Evolutionary conservation across 2,797 vertebrate species (phyloP), one percentile per base, ranked within the genome.

Genomic region (Triplophysa yarkandensis): DNA sequence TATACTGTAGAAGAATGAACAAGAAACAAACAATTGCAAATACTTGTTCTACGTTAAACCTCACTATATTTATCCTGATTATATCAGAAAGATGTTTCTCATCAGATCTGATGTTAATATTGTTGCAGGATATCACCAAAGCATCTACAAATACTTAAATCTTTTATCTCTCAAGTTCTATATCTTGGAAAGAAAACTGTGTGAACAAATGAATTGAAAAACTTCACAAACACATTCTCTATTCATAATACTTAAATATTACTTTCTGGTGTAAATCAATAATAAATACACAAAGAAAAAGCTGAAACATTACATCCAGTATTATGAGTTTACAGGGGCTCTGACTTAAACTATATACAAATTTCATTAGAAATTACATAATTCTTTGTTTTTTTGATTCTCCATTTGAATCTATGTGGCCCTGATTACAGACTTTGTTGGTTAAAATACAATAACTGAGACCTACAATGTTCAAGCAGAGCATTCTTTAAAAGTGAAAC

Each of bases 231-330:
- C 60, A 63, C 23, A 52, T 41, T 52, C 23, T 52, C 48, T 41
- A 28, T 62, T 50, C 57, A 71, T 50, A 71, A 39, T 52, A 63
- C 58, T 17, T 21, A 50, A 61, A 50, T 36, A n/a, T 50, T 19
- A 71, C 5, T 58, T 70, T 25, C 30, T 46, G 13, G 63, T 62
- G 44, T 52, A 72, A 71, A 34, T 6, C 57, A 27, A 62, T 62
- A 39, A 52, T 17, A 36, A 36, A 71, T 41, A 61, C 21, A 50
- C 32, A 36, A 44, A 44, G 27, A 34, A 61, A 36, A 4, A 11
- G 23, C 8, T 48, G 32, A 2, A 50, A 41, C 21, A 54, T 58
- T 32, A 34, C 16, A 30, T 25, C 30, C 30, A 68, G 66, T 68
- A 19, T 58, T 30, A 57, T 2, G 52, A 43, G 25, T 30, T 61